Conservation (phyloP, 2,113 vertebrate species). For the Maccullochella peelii region DNA sequence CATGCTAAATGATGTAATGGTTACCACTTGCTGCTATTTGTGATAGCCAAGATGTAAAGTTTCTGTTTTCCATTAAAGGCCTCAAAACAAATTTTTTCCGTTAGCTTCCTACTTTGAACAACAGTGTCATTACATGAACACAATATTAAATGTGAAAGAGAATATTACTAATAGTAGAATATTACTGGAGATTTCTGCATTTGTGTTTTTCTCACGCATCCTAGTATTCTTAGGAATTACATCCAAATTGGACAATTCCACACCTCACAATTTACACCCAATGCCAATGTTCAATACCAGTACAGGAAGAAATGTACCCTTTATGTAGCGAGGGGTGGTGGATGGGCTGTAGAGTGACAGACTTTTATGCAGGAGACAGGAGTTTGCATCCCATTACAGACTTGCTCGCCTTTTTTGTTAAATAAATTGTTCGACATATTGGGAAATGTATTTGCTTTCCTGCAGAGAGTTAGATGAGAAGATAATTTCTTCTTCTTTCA, state of each 20-base stretch:
- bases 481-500: neutral
- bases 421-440: no score
- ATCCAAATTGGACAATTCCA: no score
- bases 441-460: no score
- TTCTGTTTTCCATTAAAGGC: conserved; percentile 3
- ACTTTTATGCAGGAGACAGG: no score
- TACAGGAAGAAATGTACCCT: neutral
- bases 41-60: neutral
- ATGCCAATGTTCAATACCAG: no score
- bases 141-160: neutral
- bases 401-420: no score
- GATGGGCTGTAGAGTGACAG: neutral
- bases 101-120: neutral
- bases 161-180: neutral
- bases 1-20: neutral
- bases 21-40: neutral
- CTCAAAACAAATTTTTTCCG: no score
- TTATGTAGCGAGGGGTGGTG: neutral
- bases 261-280: no score
- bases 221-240: neutral
- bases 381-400: neutral
- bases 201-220: neutral
- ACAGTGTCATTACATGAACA: neutral
- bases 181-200: neutral
- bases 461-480: neutral